These are phyloP conservation scores for Melanargia galathea DNA, from an alignment of 2,888 invertebrate species.

Conservation along the genomic window DNA sequence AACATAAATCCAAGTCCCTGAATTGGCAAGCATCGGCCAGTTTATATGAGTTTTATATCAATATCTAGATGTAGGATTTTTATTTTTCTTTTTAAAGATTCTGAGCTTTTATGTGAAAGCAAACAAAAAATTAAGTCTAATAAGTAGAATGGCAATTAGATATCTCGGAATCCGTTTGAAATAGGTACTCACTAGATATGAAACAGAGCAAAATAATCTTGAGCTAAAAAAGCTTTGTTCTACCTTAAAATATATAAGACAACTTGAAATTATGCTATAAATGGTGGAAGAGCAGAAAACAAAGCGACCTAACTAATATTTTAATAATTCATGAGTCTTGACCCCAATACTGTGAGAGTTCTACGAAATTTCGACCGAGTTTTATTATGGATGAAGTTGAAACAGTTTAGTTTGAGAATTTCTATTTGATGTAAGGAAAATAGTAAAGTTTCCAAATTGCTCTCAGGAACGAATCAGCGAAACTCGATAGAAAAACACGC, in stretches of 20 bases:
- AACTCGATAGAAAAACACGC: background rate
- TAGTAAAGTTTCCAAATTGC: slow-evolving; percentile 26
- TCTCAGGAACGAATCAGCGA: slow-evolving; percentile 19
- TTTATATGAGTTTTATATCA: too few species aligned
- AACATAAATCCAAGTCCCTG: too few species aligned
- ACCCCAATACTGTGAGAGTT: slow-evolving; percentile 37
- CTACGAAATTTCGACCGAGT: slow-evolving; percentile 38
- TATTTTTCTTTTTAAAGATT: too few species aligned
- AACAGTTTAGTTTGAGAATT: slow-evolving; percentile 34
- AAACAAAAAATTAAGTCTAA: too few species aligned
- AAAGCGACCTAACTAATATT: slow-evolving; percentile 38
- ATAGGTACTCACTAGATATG: too few species aligned
- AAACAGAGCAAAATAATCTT: too few species aligned
- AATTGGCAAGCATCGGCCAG: too few species aligned
- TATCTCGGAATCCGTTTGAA: too few species aligned
- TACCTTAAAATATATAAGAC: background rate
- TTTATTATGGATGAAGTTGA: slow-evolving; percentile 38
- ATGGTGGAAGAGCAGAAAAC: slow-evolving; percentile 39
- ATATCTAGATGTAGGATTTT: too few species aligned
- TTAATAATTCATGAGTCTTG: slow-evolving; percentile 44
- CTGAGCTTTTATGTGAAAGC: too few species aligned
- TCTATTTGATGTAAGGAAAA: slow-evolving; percentile 34
- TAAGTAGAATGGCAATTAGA: too few species aligned
- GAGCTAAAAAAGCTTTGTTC: background rate
- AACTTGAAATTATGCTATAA: slow-evolving; percentile 36